These are phyloP conservation scores for Sphenodon punctatus DNA, from an alignment of 2,797 vertebrate genomes.

Conservation along the genomic window DNA sequence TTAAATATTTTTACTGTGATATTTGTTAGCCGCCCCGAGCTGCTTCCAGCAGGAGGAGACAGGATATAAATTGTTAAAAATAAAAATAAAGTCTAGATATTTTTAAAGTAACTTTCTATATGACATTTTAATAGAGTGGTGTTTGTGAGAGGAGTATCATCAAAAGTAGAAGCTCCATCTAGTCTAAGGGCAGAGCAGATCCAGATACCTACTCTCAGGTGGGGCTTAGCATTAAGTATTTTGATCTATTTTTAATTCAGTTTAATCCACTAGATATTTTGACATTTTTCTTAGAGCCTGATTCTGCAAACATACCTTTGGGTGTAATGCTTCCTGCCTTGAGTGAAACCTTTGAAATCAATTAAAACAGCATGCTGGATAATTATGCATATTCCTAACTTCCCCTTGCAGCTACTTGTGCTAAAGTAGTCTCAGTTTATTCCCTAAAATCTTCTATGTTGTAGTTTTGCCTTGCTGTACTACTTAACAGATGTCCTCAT, in stretches of 20 bases:
- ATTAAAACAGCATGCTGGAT: background rate
- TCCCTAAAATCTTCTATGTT: background rate
- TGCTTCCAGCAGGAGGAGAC: too few relatives aligned
- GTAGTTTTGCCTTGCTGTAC: background rate
- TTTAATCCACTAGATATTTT: background rate
- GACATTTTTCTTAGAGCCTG: background rate
- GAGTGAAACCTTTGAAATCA: background rate
- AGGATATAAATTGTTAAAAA: too few relatives aligned
- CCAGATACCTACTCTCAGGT: background rate
- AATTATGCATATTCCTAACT: background rate
- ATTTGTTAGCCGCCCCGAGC: too few relatives aligned
- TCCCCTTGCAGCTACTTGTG: fast-evolving
- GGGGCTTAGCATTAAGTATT: background rate
- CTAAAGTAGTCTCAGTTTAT: background rate
- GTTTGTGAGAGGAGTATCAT: too few relatives aligned
- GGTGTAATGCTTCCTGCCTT: background rate
- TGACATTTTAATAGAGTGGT: too few relatives aligned
- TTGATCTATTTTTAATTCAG: background rate
- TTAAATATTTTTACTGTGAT: too few relatives aligned
- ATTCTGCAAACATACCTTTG: background rate
- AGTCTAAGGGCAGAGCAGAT: background rate
- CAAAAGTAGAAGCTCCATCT: too few relatives aligned
- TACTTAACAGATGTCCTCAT: background rate
- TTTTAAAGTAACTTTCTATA: too few relatives aligned
- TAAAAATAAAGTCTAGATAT: too few relatives aligned